Base-by-base conservation (phyloP, 1,140 invertebrate species). In the Pseudomyrmex flavicornis region DNA sequence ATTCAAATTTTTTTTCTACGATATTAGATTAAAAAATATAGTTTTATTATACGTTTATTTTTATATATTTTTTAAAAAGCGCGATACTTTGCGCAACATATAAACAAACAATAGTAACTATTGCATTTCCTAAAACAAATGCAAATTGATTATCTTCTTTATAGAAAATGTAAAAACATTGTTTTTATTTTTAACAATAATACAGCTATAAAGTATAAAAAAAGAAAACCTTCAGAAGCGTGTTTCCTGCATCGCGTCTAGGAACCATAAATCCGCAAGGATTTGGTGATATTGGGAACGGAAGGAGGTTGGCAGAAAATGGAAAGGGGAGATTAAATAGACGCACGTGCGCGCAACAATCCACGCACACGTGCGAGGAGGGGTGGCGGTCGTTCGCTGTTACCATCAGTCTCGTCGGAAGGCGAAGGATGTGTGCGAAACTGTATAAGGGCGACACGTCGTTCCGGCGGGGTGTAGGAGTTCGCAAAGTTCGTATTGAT, bases 401-500 rank as follows among this genome's bases (percentile, higher is more conserved):
- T 54, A 70, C 35, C 63, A 59, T 70, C 72, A 15, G 76, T 74
- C 46, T 83, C 56, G 86, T 70, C 80, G 75, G 63, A 66, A 54
- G 68, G 58, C 52, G 22, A 84, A 63, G 80, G 69, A 72, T 82
- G 61, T 79, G 66, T 80, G 72, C 63, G 56, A 17, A 68, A 52
- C 26, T 54, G 48, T 56, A 59, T 56, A 62, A 77, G 69, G 63
- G 76, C 77, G 84, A 74, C 63, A 73, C 65, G 58, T 86, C 87
- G 88, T 89, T 84, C 62, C 54, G 82, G 63, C 73, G 76, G 85
- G 84, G 82, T 89, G 91, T 90, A 90, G 92, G 89, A 92, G 90
- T 90, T 87, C 80, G 89, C 85, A 88, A 89, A 91, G 85, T 88
- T 84, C 83, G 90, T 93, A 93, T 93, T 92, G 92, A 93, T 93